Evolutionary conservation across 1,140 invertebrate genomes (phyloP).

Genomic region (Bombus terrestris): DNA sequence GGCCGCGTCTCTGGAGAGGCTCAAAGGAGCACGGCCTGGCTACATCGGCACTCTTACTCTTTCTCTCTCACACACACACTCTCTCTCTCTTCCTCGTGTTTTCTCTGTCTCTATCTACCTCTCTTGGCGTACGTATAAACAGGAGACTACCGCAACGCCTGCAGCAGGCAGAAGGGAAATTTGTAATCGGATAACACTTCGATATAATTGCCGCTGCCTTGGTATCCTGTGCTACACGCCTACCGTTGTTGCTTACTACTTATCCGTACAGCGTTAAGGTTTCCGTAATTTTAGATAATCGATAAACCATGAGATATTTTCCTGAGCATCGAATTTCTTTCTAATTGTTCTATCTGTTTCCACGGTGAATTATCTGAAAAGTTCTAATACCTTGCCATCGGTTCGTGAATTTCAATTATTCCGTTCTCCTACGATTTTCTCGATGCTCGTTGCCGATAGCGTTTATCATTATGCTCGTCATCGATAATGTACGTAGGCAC

Average conservation of each 20-base stretch:
- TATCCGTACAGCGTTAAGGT: neutral
- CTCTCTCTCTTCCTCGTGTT: too few species aligned
- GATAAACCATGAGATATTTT: neutral
- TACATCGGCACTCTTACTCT: neutral
- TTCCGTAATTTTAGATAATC: neutral
- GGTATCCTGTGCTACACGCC: neutral
- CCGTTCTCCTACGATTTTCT: too few species aligned
- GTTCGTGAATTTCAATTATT: neutral
- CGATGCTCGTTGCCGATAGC: too few species aligned
- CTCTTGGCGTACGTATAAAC: conserved; percentile 51
- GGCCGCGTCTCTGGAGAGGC: conserved; percentile 67
- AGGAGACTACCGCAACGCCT: conserved; percentile 59
- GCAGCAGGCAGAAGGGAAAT: conserved; percentile 47
- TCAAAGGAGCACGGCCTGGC: conserved; percentile 55
- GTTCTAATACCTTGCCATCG: too few species aligned
- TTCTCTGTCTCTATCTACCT: neutral
- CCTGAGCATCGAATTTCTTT: neutral
- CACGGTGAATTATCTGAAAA: too few species aligned
- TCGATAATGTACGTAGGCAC: neutral
- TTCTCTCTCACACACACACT: neutral
- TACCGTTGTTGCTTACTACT: neutral
- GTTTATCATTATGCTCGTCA: neutral
- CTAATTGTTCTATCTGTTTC: too few species aligned
- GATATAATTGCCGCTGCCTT: conserved; percentile 58
- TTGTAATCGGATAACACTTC: conserved; percentile 68